Percentiles rank a stretch among this genome's conserved stretches.
Conservation (phyloP, 2,888 invertebrate species). For the Adela reaumurella region DNA sequence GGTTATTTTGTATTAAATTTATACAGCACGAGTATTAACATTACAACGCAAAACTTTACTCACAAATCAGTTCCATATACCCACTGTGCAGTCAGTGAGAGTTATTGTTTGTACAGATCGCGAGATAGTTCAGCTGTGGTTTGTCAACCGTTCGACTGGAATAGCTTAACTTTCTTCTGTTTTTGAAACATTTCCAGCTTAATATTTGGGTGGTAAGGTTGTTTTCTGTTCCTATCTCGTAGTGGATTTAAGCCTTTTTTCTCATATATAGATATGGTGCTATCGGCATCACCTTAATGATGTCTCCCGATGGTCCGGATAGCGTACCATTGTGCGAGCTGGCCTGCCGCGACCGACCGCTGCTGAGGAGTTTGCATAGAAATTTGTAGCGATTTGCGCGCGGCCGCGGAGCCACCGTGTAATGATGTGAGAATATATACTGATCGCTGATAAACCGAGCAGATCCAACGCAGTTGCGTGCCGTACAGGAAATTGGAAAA, state of each 20-base stretch:
- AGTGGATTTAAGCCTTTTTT: constrained; percentile 23
- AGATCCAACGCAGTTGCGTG: neutral
- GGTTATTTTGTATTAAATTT: too few relatives aligned
- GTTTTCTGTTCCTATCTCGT: constrained; percentile 16
- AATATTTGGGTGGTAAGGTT: constrained; percentile 18
- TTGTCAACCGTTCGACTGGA: too few relatives aligned
- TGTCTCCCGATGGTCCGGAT: constrained; percentile 55
- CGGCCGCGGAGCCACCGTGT: constrained; percentile 23
- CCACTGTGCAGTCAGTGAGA: neutral
- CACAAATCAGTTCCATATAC: neutral
- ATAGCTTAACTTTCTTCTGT: too few relatives aligned
- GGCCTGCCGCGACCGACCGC: neutral
- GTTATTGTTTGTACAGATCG: neutral
- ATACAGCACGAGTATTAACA: too few relatives aligned
- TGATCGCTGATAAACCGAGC: constrained; percentile 38
- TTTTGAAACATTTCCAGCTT: neutral
- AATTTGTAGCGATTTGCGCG: constrained; percentile 58
- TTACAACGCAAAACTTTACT: too few relatives aligned
- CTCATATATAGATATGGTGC: constrained; percentile 23
- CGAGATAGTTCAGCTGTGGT: neutral
- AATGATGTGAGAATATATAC: constrained; percentile 58
- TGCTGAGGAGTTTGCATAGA: constrained; percentile 21
- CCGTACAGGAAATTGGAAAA: neutral
- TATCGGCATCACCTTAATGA: constrained; percentile 58
- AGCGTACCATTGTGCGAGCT: constrained; percentile 50